Evolutionary conservation across 2,113 vertebrate species (phyloP).

Genomic region (Oxyura jamaicensis): DNA sequence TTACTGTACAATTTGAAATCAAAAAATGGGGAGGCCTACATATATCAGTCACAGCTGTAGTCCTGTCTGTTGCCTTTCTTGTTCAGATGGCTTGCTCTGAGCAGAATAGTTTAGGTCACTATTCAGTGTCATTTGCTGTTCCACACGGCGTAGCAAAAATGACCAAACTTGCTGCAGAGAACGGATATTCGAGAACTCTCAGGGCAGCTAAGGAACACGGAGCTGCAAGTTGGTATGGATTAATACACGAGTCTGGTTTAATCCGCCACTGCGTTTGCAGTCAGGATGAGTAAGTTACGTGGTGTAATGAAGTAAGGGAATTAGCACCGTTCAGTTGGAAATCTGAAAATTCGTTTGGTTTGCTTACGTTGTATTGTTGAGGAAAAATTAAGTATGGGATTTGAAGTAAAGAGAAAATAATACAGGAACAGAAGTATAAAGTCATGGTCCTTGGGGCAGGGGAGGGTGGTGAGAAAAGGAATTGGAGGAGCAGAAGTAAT

Average conservation of each 20-base stretch:
- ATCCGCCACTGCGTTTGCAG: not conserved
- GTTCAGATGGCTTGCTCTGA: conserved; percentile 1
- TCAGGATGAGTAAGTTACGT: not conserved
- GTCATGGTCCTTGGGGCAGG: not conserved
- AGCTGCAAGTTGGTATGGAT: not conserved
- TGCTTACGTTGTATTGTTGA: not conserved
- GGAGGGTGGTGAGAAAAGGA: not conserved
- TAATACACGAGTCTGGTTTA: not conserved
- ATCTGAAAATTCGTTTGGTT: not conserved
- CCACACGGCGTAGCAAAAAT: not conserved
- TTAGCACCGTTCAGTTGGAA: not conserved
- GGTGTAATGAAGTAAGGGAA: not conserved
- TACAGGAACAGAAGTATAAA: not conserved
- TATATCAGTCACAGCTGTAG: not conserved
- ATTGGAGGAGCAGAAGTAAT: not conserved
- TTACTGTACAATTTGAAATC: not conserved
- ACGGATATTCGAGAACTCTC: not conserved
- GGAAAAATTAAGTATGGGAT: not conserved
- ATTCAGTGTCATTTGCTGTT: not conserved
- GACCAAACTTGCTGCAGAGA: not conserved
- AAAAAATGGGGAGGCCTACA: not conserved
- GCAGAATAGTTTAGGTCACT: not conserved
- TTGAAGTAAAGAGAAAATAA: not conserved
- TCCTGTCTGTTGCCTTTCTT: not conserved
- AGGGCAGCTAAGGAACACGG: not conserved